A percentile compares a stretch with the other conserved stretches of the same genome.
These are phyloP conservation scores for Dromiciops gliroides DNA, from an alignment of 2,113 vertebrate species.

Conservation along the genomic window DNA sequence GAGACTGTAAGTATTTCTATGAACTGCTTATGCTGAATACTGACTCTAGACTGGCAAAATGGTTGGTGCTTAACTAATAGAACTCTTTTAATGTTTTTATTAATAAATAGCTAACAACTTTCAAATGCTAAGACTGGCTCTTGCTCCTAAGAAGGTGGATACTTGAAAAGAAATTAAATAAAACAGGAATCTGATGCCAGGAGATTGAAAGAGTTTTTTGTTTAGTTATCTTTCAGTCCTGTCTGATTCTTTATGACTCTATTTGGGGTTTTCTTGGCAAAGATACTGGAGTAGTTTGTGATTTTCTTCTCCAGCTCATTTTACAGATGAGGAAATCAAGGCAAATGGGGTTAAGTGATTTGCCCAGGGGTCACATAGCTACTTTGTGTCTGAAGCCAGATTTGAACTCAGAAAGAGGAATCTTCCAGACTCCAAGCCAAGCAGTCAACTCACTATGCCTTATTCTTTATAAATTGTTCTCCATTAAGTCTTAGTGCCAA, in stretches of 20 bases:
- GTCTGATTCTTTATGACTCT: no score
- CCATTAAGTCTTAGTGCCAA: not conserved
- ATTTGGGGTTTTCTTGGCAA: not conserved
- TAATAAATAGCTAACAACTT: not conserved
- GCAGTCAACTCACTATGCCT: not conserved
- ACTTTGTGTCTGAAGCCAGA: not conserved
- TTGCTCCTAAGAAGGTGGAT: not conserved
- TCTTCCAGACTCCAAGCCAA: not conserved
- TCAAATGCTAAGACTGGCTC: conserved; percentile 7
- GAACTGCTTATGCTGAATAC: not conserved
- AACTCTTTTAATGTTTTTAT: not conserved
- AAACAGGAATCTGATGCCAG: conserved; percentile 11
- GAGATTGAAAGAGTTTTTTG: not conserved
- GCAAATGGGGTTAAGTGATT: not conserved
- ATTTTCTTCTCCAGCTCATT: not conserved
- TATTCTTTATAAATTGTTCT: not conserved
- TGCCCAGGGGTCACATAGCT: not conserved
- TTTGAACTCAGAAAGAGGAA: not conserved
- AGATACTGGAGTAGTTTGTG: not conserved
- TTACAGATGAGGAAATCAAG: not conserved
- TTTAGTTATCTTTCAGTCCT: no score
- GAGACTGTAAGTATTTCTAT: conserved; percentile 88
- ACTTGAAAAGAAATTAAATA: conserved; percentile 15
- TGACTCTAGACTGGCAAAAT: not conserved
- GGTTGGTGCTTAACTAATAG: not conserved